Conservation (phyloP, 2,888 invertebrate genomes). For the Trissolcus japonicus region DNA sequence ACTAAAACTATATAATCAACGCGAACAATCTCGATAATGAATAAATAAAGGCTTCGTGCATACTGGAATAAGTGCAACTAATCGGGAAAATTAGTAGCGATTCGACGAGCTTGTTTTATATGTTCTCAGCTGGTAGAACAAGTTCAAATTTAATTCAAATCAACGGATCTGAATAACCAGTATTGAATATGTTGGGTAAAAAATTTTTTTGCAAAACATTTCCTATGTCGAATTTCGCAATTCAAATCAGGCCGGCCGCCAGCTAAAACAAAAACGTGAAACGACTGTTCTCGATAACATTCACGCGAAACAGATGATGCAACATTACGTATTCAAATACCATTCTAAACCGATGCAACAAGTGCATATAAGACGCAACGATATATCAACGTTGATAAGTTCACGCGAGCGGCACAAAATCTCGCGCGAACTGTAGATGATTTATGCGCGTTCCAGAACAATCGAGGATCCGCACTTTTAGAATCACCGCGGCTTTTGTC, state of each 20-base stretch:
- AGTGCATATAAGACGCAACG: slow-evolving; percentile 19
- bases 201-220: no score
- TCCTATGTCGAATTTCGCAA: slow-evolving; percentile 6
- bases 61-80: no score
- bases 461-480: slow-evolving; percentile 4
- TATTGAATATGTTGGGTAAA: no score
- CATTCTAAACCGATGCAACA: slow-evolving; percentile 20
- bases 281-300: slow-evolving; percentile 26
- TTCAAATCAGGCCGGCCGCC: slow-evolving; percentile 3
- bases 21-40: no score
- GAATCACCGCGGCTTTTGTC: slow-evolving; percentile 6
- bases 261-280: slow-evolving; percentile 13
- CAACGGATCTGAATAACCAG: no score
- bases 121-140: no score
- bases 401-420: no score
- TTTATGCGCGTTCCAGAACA: slow-evolving; percentile 15
- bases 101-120: background rate
- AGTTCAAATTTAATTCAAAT: no score
- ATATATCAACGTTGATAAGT: slow-evolving; percentile 2
- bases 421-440: slow-evolving; percentile 17
- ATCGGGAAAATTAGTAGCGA: no score
- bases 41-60: no score
- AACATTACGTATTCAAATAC: slow-evolving; percentile 51
- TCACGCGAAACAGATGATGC: slow-evolving; percentile 36
- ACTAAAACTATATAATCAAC: no score